These are phyloP conservation scores for Aselliscus stoliczkanus DNA, from an alignment of 2,797 vertebrate genomes.

Conservation along the genomic window DNA sequence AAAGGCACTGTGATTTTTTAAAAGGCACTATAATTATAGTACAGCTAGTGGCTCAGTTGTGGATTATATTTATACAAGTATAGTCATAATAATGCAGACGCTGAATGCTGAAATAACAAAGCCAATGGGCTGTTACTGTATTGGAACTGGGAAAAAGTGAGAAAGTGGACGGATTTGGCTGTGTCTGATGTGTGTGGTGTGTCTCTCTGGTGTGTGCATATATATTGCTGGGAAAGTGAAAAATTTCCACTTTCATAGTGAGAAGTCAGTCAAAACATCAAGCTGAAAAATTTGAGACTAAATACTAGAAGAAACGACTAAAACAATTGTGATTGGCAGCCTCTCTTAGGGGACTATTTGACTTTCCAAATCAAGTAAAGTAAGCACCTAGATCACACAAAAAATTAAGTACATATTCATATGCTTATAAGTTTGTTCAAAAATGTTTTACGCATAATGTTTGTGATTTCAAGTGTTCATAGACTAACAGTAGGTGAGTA, in stretches of 20 bases:
- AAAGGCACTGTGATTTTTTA: background rate
- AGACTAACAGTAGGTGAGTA: background rate
- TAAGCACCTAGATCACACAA: background rate
- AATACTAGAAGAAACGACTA: background rate
- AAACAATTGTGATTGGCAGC: background rate
- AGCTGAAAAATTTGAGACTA: background rate
- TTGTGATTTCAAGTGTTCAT: background rate
- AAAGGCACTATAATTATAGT: background rate
- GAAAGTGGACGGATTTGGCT: background rate
- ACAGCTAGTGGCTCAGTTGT: background rate
- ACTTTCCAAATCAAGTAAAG: background rate
- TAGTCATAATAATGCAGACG: no score
- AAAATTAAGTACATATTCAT: background rate
- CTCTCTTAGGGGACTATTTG: background rate
- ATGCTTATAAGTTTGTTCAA: background rate
- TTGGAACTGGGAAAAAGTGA: background rate
- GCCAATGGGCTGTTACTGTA: background rate
- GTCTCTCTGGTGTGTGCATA: rapidly evolving
- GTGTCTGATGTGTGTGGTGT: no score
- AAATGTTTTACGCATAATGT: background rate
- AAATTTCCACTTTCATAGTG: background rate
- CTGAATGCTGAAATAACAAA: background rate
- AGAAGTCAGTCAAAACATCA: background rate
- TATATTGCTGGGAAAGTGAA: background rate
- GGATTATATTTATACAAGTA: background rate